phyloP scores from a whole-genome alignment of 2,797 vertebrate genomes.

The Pteronotus mesoamericanus region DNA sequence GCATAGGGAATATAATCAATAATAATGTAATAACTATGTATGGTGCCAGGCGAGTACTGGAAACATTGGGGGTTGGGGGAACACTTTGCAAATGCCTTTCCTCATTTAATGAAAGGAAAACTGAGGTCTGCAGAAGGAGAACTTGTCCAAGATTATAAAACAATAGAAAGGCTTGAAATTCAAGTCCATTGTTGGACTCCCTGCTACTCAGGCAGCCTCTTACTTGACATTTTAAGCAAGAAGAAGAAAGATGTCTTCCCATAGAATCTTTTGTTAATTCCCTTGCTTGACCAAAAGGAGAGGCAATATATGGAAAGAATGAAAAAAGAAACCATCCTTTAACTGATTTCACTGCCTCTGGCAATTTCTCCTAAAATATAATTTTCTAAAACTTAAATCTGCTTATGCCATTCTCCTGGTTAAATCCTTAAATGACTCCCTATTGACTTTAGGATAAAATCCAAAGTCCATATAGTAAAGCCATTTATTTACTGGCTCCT shows the following conservation, averaged over 20 bases:
- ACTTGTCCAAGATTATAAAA: background rate
- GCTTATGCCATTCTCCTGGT: background rate
- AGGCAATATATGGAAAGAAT: background rate
- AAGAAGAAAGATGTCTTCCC: background rate
- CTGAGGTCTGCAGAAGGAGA: background rate
- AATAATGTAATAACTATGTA: background rate
- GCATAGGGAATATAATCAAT: background rate
- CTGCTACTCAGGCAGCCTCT: background rate
- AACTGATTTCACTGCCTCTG: background rate
- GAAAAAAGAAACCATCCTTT: background rate
- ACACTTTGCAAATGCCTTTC: background rate
- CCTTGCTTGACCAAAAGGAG: background rate
- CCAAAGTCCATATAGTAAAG: background rate
- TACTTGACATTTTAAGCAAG: background rate
- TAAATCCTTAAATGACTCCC: constrained; percentile 47
- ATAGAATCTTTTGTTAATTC: background rate
- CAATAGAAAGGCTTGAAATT: background rate
- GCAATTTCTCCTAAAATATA: background rate
- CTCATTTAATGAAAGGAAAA: background rate
- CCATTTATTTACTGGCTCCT: background rate
- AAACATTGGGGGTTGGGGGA: background rate
- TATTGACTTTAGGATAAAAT: constrained; percentile 47
- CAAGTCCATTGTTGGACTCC: background rate
- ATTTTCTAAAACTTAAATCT: constrained; percentile 48
- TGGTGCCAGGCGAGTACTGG: background rate